Base-by-base conservation (phyloP, 2,888 invertebrate genomes). In the Parelbella ahira region DNA sequence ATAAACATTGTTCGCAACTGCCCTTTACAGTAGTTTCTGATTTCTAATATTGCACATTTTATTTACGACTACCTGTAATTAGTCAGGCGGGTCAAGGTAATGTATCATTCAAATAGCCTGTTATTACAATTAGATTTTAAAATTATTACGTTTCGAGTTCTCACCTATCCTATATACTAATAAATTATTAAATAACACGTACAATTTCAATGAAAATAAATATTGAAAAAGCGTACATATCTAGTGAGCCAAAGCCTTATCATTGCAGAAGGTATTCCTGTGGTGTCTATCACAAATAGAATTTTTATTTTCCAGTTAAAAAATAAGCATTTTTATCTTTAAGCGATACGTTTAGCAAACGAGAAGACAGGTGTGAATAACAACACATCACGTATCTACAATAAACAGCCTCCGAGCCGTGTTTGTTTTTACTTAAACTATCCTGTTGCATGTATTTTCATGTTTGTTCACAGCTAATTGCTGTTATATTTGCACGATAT, bases 1-100 rank as follows among this genome's bases (percentile, higher is more conserved):
- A 76, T 72, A 69, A 71, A 71, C 68, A 72, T 76, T 71, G 68
- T 69, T 69, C 65, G 60, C 68, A 63, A 76, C 74, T 71, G 63
- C 65, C 63, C 65, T 68, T 70, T 74, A 45, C 33, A 33, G 33
- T 33, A 25, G 24, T 39, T 29, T 43, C 30, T 15, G 19, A 38
- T 36, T 44, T 29, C 27, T 36, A 37, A 29, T 39, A 24, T 37
- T 21, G 10, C 29, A 29, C 12, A 20, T 37, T 28, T 28, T 20
- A 37, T 37, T 37, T 37, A 37, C 10, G 12, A 37, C 12, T 20
- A 10, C 12, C 8, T 28, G 3, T 28, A 20, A 28, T 30, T 38
- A 30, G 9, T 33, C 6, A 13, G 5, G 5, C 8, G 0, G 6
- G 23, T 33, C 23, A 13, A 6, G 9, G 13, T 33, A 7, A n/a